Evolutionary conservation across 2,113 vertebrate genomes (phyloP), one percentile per base, ranked within the genome.

Genomic region (Tragulus kanchil): DNA sequence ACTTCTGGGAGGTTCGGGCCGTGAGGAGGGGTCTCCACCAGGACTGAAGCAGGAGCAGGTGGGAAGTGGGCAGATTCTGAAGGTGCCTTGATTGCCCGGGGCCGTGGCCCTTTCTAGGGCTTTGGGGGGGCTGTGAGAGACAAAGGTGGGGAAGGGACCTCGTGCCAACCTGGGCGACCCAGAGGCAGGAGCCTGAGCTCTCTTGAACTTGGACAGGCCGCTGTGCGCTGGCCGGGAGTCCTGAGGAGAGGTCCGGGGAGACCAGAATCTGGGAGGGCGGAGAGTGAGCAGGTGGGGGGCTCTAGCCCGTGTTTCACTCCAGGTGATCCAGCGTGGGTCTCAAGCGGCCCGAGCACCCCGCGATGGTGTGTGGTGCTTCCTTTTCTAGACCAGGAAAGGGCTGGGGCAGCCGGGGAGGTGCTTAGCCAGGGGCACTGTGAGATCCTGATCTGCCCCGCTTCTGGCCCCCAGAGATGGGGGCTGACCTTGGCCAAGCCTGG

Each of bases 241-340:
- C 61, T 8, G 19, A 58, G 79, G 62, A 54, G 25, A 19, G 8
- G 26, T 23, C 12, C 54, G 65, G 10, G 86, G 82, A 28, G 50
- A 54, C n/a, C 8, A 59, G 12, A 8, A 54, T 61, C 16, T 26
- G 5, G 11, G 7, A n/a, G 19, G 0, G 1, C 8, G 19, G 6
- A 31, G 45, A 42, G 45, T 5, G 1, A 50, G 28, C 8, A 62
- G 25, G 54, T 19, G 11, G 58, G 12, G 21, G 45, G 11, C 54
- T 85, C 45, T 8, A 31, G 26, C 61, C 54, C 19, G 15, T 15
- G 11, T 17, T 52, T 78, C 61, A 15, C 36, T 59, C 6, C 11
- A 79, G 4, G 42, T 1, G 62, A 52, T 78, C 19, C 50, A 26
- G 1, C 0, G 0, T 19, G 62, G 61, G 56, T 42, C 36, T 48